These are phyloP conservation scores for Phania funesta DNA, from an alignment of 2,888 invertebrate genomes.

Conservation along the genomic window DNA sequence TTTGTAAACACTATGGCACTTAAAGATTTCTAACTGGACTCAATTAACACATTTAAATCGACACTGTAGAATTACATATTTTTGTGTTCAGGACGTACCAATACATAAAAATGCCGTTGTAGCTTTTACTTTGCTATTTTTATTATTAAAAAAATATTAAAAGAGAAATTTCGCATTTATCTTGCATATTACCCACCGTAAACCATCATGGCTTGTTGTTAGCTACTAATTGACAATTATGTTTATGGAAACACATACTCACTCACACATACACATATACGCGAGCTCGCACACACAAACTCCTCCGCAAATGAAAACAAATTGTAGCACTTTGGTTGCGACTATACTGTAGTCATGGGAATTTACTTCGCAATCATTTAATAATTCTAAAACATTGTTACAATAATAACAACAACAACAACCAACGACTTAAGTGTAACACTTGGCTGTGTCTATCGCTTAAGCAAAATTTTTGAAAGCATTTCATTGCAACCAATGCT, in stretches of 20 bases:
- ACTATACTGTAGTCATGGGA: constrained; percentile 41
- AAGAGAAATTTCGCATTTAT: too few relatives aligned
- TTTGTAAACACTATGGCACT: too few relatives aligned
- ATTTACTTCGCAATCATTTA: constrained; percentile 55
- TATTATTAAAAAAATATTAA: too few relatives aligned
- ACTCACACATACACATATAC: background rate
- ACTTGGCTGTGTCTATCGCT: background rate
- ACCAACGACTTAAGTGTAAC: constrained; percentile 4
- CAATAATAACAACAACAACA: too few relatives aligned
- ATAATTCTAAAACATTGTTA: constrained; percentile 49
- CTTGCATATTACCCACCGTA: background rate
- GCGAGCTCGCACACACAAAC: too few relatives aligned
- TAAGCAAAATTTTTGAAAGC: background rate
- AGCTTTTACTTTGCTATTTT: too few relatives aligned
- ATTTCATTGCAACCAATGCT: background rate
- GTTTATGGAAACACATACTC: background rate
- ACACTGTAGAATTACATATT: too few relatives aligned
- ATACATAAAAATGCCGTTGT: too few relatives aligned
- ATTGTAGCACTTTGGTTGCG: constrained; percentile 47
- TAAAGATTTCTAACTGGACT: too few relatives aligned
- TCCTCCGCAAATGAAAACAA: constrained; percentile 5
- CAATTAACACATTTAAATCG: too few relatives aligned
- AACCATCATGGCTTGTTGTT: constrained; percentile 42
- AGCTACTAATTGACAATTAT: constrained; percentile 58
- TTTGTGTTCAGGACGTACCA: too few relatives aligned